Percentiles rank a stretch among this genome's conserved stretches.
phyloP scores from a whole-genome alignment of 1,140 invertebrate genomes.

The Drosophila nannoptera region DNA sequence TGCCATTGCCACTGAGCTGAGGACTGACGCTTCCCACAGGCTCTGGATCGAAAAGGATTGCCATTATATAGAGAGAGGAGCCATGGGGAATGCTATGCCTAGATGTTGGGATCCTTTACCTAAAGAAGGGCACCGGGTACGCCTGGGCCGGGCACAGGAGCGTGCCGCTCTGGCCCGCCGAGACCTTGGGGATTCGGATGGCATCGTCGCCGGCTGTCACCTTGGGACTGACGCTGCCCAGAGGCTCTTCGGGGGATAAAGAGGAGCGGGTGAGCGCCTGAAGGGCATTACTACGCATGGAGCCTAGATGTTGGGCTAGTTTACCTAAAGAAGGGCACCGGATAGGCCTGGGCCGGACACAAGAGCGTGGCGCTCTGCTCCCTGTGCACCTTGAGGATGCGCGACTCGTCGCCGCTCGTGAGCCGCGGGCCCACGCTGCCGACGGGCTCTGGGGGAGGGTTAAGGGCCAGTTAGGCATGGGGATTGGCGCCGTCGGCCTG shows the following conservation, averaged over 20 bases:
- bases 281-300: background rate
- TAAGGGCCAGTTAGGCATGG: background rate
- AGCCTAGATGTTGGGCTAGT: conserved; percentile 52
- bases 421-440: conserved; percentile 85
- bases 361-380: conserved; percentile 80
- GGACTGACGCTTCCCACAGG: conserved; percentile 83
- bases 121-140: conserved; percentile 82
- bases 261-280: background rate
- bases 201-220: conserved; percentile 82
- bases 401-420: conserved; percentile 75
- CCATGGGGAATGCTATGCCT: conserved; percentile 8
- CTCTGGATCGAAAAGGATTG: conserved; percentile 72
- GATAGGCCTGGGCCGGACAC: conserved; percentile 85
- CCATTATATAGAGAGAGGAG: background rate
- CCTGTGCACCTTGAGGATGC: conserved; percentile 59
- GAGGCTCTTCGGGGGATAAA: conserved; percentile 82
- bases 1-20: conserved; percentile 79
- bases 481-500: background rate
- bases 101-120: conserved; percentile 79
- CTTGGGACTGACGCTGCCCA: conserved; percentile 85
- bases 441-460: conserved; percentile 82
- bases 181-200: conserved; percentile 79
- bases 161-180: conserved; percentile 67
- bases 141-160: conserved; percentile 82
- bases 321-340: conserved; percentile 85